Percentiles rank a stretch among this genome's conserved stretches.
Evolutionary conservation across 2,113 vertebrate genomes (phyloP).

Genomic region (Phalacrocorax pelagicus): DNA sequence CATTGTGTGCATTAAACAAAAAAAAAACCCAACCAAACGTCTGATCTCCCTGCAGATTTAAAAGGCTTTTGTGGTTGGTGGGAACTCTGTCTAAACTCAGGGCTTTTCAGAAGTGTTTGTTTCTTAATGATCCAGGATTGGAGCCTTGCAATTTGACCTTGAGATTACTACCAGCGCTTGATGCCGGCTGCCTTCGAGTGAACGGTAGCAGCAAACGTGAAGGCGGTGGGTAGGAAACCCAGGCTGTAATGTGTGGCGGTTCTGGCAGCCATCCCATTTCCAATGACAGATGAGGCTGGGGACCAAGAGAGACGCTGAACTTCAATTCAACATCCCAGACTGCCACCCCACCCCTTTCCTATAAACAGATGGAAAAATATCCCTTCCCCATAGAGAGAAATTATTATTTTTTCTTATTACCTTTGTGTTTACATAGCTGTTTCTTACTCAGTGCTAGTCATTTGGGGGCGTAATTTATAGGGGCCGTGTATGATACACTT

Average conservation of each 20-base stretch:
- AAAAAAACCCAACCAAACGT: neutral
- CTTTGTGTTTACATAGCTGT: slow-evolving; percentile 55
- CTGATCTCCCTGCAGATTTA: neutral
- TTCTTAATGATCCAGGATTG: neutral
- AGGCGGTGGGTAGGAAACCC: neutral
- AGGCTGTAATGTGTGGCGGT: neutral
- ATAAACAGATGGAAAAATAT: slow-evolving; percentile 21
- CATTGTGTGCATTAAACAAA: slow-evolving; percentile 29
- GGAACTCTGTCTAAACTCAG: slow-evolving; percentile 8
- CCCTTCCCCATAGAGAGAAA: slow-evolving; percentile 1
- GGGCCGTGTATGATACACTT: neutral
- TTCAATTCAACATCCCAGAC: neutral
- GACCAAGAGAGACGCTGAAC: slow-evolving; percentile 31
- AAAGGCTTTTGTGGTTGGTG: slow-evolving; percentile 58
- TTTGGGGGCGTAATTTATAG: slow-evolving; percentile 21
- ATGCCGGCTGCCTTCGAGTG: neutral
- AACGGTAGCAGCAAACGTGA: neutral
- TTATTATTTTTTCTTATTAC: slow-evolving; percentile 41
- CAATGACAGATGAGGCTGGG: slow-evolving; percentile 41
- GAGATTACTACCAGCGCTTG: neutral
- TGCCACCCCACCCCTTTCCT: neutral
- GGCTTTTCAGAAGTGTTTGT: slow-evolving; percentile 17
- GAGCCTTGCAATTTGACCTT: neutral
- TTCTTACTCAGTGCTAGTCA: slow-evolving; percentile 30
- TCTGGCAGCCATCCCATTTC: neutral